Evolutionary conservation across 2,113 vertebrate species (phyloP), one percentile per base, ranked within the genome.

Genomic region (Myotis davidii): DNA sequence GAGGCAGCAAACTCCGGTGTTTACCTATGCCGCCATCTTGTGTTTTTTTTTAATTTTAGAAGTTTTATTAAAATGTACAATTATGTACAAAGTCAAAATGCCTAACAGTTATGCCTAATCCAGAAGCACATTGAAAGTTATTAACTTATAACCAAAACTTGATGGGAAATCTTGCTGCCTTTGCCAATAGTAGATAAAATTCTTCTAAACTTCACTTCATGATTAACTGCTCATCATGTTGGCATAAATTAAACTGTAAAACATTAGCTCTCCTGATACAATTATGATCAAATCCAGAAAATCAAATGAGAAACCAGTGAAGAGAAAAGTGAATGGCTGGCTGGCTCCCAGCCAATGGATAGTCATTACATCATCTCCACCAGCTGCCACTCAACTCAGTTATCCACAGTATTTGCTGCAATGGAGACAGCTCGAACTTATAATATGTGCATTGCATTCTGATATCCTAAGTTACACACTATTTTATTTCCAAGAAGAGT

Each of bases 281-380:
- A 65, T 95, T 91, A 91, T 39, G 20, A 48, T 85, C 72, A 93
- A 56, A 91, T 88, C 17, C 78, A 81, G 84, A 85, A 81, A 93
- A 88, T 32, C 50, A 76, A 52, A 81, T 42, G 72, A 91, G 59
- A 54, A 11, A 23, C 13, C 32, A 52, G 37, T 84, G 54, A 76
- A 59, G 56, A 74, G 56, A 84, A 92, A 39, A 45, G 17, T 12
- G 27, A 56, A 39, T 56, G 37, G 20, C 70, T 16, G 32, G 12
- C 70, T 94, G 34, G 12, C 70, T 96, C 39, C 20, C 65, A 84
- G 29, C 34, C 72, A 52, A 37, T 1, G 8, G 5, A 6, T 54
- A 37, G 69, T 83, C 59, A 56, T 92, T 73, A 34, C 29, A 54
- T 52, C 70, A 25, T 72, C 29, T 65, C 27, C 52, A n/a, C 34